Base-by-base conservation (phyloP, 1,140 invertebrate genomes). In the Diabrotica virgifera region DNA sequence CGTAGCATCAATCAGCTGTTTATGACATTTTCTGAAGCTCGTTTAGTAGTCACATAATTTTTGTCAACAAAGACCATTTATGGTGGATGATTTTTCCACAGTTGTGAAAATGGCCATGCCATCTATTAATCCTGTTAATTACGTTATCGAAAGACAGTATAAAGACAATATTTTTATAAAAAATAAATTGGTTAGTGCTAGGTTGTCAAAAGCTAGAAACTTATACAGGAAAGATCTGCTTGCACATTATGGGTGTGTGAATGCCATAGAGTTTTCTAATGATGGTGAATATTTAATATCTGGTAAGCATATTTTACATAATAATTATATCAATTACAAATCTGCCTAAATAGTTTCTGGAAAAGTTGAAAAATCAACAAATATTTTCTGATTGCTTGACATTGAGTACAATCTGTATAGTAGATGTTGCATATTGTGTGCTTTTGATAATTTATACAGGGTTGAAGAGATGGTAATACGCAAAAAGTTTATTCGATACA, bases 191-290 rank as follows among this genome's bases (percentile, higher is more conserved):
- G 86, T 90, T 69, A 82, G 83, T 67, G 83, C 87, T 58, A 85
- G 89, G 59, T 79, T 91, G 51, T 78, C 81, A 36, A 80, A 80
- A 55, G 88, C 89, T 1, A 85, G 86, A 74, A 92, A 89, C 80
- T 83, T 96, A 12, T 95, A 90, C 78, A 86, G 89, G 59, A 91
- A 91, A 70, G 92, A 97, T 83, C 82, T 98, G 12, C 82, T 88
- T 62, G 90, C 90, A 37, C 95, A 98, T 83, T 97, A 88, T 84
- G 95, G 95, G 70, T 98, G 95, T 85, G 93, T 98, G 35, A 98
- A 98, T 85, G 95, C 95, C 35, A 91, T 97, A 70, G 95, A 97
- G 80, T 98, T 97, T 84, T 95, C 92, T 5, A 85, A 86, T 59
- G 87, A 93, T 80, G 95, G 94, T 66, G 86, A 93, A 76, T 86